Conservation (phyloP, 2,888 invertebrate species). For the Oligia fasciuncula region DNA sequence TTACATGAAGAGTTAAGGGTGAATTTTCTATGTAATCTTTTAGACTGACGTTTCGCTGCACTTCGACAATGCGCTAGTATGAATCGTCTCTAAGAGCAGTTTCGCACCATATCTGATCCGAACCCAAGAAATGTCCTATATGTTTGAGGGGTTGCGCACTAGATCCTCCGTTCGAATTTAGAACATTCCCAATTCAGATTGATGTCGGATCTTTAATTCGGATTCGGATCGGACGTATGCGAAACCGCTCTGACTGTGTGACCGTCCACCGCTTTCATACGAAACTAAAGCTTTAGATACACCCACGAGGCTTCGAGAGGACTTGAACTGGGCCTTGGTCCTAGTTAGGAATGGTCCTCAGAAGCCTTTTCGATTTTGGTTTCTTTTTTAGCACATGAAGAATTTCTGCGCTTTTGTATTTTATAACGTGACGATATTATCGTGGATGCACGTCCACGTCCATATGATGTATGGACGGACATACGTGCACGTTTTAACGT, state of each 20-base stretch:
- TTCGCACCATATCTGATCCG: too few species aligned
- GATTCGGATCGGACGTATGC: too few species aligned
- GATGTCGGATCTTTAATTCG: too few species aligned
- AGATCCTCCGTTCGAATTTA: too few species aligned
- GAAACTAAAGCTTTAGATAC: neutral
- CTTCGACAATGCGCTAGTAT: neutral
- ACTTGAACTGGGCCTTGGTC: neutral
- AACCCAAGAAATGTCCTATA: too few species aligned
- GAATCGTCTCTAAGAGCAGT: neutral
- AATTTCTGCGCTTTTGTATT: neutral
- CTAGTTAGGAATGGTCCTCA: neutral
- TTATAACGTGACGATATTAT: neutral
- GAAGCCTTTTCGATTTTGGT: neutral
- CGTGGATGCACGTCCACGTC: neutral
- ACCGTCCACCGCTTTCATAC: neutral
- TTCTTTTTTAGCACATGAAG: neutral
- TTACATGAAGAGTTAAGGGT: neutral
- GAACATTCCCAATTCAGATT: too few species aligned
- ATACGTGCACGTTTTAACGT: neutral
- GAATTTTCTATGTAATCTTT: neutral
- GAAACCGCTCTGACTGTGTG: neutral
- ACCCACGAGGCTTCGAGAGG: neutral
- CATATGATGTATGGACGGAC: neutral
- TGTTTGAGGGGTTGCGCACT: too few species aligned
- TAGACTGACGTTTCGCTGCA: neutral